Base-by-base conservation (phyloP, 2,113 vertebrate genomes). In the Corapipo altera region DNA sequence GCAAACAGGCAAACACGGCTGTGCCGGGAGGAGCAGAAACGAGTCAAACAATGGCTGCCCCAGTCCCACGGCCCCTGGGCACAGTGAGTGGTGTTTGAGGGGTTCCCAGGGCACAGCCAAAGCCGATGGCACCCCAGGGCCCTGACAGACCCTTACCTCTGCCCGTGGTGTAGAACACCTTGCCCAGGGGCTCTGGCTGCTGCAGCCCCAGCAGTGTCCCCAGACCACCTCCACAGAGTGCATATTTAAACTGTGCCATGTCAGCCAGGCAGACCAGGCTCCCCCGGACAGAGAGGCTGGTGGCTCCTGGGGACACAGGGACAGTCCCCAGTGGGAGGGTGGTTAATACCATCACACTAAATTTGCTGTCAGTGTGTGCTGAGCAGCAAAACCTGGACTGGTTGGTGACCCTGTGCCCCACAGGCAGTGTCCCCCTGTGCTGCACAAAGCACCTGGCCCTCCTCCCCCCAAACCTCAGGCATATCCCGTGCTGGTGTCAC, bases 1-100 rank as follows among this genome's bases (percentile, higher is more conserved):
- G 91, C 82, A 94, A 95, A 94, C 83, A 86, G 82, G 91, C 85
- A 94, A 95, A 94, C 83, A 94, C 4, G 30, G 72, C 73, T 19
- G 69, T 82, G 71, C 51, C 0, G 28, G 87, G 59, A 81, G 87
- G 67, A 92, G 79, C 62, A 90, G 44, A 80, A 95, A 33, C 0
- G 2, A 92, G 51, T 59, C 69, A 93, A 95, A 96, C 70, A 94
- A 75, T 54, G 61, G 26, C 73, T 80, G 76, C 27, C 6, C n/a
- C 2, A 1, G 35, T 9, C 41, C 77, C 7, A 3, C 33, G 54
- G 57, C n/a, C 81, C 46, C 19, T 5, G 0, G 2, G 21, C 5
- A 2, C 0, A 0, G 8, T 9, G 26, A 67, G 32, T 2, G 35
- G 14, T 10, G 7, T 61, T 5, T 48, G 20, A 58, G 28, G 71